Evolutionary conservation across 2,888 invertebrate species (phyloP), one percentile per base, ranked within the genome.

Genomic region (Troilus luridus): DNA sequence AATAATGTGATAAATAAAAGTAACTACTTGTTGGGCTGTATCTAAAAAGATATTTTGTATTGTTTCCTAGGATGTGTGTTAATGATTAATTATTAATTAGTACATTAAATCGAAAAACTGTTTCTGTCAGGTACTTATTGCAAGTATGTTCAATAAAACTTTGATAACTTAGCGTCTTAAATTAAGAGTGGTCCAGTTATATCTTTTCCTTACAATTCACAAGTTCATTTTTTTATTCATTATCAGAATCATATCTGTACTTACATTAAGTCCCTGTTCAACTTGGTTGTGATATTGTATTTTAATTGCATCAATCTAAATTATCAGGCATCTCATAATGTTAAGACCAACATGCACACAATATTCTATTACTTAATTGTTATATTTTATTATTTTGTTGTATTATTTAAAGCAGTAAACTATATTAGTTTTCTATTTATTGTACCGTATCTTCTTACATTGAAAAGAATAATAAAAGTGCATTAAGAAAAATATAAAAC

Each of bases 31-130:
- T 85, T 58, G 14, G 85, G 85, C 85, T 85, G 85, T 85, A 77
- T 77, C 72, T 85, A 56, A 85, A 85, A 56, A 85, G 85, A 85
- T 85, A 85, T 85, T 85, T 85, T n/a, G 56, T 85, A 85, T 85
- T 58, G 21, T 85, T 58, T 11, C n/a, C 56, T 58, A 85, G 85
- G 56, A 56, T 85, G 21, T 72, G 27, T 12, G 24, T 72, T 10
- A 41, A 17, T 77, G 41, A 27, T 77, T 77, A 77, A 17, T 77
- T 41, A 77, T 77, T 77, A 77, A 77, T 77, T 77, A 41, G 17
- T 77, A 12, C 14, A 41, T 77, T 41, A 77, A 77, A 24, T 24
- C 41, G 1, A 41, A 77, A 77, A 77, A 77, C 27, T 77, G 72
- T 77, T 77, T 19, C 41, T 77, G n/a, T 17, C 72, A 77, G 72